Evolutionary conservation across 2,888 invertebrate species (phyloP), one percentile per base, ranked within the genome.

Genomic region (Antitype chi): DNA sequence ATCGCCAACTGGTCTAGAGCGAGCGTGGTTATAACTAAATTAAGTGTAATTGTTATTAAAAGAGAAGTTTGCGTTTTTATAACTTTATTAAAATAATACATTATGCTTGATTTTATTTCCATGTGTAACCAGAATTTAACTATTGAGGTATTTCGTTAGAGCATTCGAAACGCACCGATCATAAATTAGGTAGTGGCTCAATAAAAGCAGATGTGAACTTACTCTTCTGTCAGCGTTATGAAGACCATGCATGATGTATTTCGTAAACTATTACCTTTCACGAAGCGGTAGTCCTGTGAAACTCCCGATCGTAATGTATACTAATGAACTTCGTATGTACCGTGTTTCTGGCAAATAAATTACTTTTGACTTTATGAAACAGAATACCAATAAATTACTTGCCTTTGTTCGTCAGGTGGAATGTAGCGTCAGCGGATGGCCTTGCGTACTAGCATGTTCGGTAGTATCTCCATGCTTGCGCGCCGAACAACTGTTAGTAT

Each of bases 381-480:
- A 25, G 20, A 25, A 47, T 20, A 64, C 25, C 47, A 52, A 67
- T 28, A 52, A 67, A 67, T 17, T 0, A 32, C 11, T 32, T 57
- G n/a, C 32, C 15, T 49, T 57, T n/a, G 17, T 57, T 68, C 32
- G 11, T 68, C 89, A 98, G 98, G 98, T 97, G 98, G 98, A 93
- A 96, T 99, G 89, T 98, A 98, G 94, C n/a, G 96, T 97, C 81
- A 94, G 96, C 84, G 99, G 99, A 49, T 98, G 99, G 84, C 99
- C 99, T 52, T 99, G 99, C 78, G 99, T 99, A 89, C 97, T 99
- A 81, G 98, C 99, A 47, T 98, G 99, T 76, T 99, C 99, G 2
- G 98, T 99, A 84, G 97, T 99, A 71, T 98, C 98, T 87, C 99
- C 99, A 43, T 99, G 99, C 93, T 97, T 99, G 90, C 97, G 99